phyloP scores from a whole-genome alignment of 2,113 vertebrate genomes.

The Haliaeetus leucogaster region DNA sequence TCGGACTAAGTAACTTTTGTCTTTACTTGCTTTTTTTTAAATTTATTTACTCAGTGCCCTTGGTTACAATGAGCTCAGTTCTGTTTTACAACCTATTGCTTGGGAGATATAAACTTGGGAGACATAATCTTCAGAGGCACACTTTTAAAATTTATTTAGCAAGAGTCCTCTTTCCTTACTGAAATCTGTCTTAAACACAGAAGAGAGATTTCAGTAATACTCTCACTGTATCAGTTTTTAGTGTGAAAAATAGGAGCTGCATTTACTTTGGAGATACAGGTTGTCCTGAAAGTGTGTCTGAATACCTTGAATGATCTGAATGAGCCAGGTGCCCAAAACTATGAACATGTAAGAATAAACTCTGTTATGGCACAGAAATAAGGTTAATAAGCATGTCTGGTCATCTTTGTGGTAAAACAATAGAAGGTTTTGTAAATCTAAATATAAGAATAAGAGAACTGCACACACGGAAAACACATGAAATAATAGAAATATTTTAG shows the following conservation, averaged over 20 bases:
- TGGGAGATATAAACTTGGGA: background rate
- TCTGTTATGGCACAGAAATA: background rate
- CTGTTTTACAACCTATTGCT: background rate
- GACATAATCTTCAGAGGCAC: background rate
- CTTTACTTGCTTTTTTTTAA: background rate
- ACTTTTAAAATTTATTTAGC: background rate
- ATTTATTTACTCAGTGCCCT: background rate
- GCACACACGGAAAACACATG: background rate
- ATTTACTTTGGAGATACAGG: background rate
- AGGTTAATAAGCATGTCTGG: background rate
- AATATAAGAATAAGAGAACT: background rate
- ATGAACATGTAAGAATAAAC: background rate
- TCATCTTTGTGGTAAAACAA: background rate
- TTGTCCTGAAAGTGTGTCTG: background rate
- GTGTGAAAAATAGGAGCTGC: background rate
- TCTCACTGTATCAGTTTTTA: background rate
- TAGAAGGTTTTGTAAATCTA: background rate
- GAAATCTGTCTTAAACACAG: background rate
- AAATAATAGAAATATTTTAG: background rate
- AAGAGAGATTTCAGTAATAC: background rate
- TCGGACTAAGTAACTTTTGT: background rate
- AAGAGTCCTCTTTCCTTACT: background rate
- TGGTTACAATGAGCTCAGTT: background rate
- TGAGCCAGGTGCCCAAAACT: background rate
- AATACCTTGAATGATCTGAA: background rate